Conservation (phyloP, 2,888 invertebrate genomes). For the Pachydiplax longipennis region DNA sequence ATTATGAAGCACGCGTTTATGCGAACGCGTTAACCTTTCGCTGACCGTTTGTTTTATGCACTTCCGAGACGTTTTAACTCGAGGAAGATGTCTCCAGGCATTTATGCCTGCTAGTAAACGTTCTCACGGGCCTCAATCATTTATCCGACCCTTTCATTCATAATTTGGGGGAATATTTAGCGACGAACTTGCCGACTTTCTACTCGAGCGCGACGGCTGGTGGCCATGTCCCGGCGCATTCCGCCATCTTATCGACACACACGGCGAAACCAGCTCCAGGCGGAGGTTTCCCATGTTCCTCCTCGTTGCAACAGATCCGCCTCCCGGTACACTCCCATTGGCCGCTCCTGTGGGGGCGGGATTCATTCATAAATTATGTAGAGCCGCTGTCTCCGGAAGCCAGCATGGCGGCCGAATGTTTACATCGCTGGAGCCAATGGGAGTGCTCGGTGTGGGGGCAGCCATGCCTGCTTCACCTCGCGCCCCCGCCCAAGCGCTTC, state of each 20-base stretch:
- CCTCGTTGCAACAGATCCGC: background rate
- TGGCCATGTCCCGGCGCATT: background rate
- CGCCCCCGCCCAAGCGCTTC: background rate
- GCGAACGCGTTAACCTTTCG: too few species aligned
- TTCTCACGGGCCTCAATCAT: too few species aligned
- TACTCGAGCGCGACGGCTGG: background rate
- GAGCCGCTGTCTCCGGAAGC: constrained; percentile 25
- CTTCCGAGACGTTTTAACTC: too few species aligned
- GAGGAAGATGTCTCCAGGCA: too few species aligned
- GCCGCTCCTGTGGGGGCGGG: constrained; percentile 29
- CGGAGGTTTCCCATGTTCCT: background rate
- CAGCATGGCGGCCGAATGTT: constrained; percentile 43
- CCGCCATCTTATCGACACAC: constrained; percentile 12
- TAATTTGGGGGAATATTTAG: background rate
- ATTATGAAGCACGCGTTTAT: too few species aligned
- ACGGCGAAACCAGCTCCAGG: background rate
- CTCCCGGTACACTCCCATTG: constrained; percentile 18
- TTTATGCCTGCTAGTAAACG: too few species aligned
- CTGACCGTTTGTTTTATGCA: too few species aligned
- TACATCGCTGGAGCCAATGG: constrained; percentile 16
- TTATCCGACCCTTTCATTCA: too few species aligned
- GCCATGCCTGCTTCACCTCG: background rate
- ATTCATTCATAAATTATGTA: constrained; percentile 43
- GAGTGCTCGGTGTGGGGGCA: constrained; percentile 4
- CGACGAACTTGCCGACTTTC: background rate